Conservation (phyloP, 2,888 invertebrate species). For the Argyra leucocephala region DNA sequence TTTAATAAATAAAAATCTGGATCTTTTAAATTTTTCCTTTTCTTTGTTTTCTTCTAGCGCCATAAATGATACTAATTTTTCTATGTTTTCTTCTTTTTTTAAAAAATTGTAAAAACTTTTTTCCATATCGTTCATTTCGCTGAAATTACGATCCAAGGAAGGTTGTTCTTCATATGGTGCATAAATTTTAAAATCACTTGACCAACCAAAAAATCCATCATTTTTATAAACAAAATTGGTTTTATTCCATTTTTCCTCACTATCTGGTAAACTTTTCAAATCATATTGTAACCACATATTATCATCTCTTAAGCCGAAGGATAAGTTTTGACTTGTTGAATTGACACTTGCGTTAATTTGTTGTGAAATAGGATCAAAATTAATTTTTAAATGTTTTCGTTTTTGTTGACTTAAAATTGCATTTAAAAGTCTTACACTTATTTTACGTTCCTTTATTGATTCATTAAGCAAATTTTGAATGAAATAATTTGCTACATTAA, state of each 20-base stretch:
- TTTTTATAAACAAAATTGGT: slow-evolving; percentile 57
- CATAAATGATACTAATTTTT: slow-evolving; percentile 60
- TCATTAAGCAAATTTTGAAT: slow-evolving; percentile 62
- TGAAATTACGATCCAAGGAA: slow-evolving; percentile 45
- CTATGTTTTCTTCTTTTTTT: slow-evolving; percentile 54
- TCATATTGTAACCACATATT: slow-evolving; percentile 68
- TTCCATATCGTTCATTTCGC: slow-evolving; percentile 56
- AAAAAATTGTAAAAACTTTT: slow-evolving; percentile 59
- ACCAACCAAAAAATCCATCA: slow-evolving; percentile 48
- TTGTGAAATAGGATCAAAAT: slow-evolving; percentile 56
- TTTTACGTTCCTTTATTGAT: slow-evolving; percentile 67
- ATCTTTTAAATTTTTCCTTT: slow-evolving; percentile 65
- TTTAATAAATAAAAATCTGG: slow-evolving; percentile 62
- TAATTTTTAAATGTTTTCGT: slow-evolving; percentile 51
- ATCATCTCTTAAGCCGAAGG: slow-evolving; percentile 53
- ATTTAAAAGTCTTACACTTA: slow-evolving; percentile 53
- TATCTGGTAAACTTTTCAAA: slow-evolving; percentile 49
- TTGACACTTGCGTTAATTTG: slow-evolving; percentile 42
- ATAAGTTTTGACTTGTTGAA: slow-evolving; percentile 31
- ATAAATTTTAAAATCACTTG: slow-evolving; percentile 51
- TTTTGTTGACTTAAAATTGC: slow-evolving; percentile 66
- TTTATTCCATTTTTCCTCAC: slow-evolving; percentile 64
- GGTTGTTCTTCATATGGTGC: slow-evolving; percentile 60
- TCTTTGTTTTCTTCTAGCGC: slow-evolving; percentile 81
- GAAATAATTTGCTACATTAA: slow-evolving; percentile 55